Percentiles rank a stretch among this genome's conserved stretches.
Conservation (phyloP, 2,113 vertebrate genomes). For the Malurus elegans region DNA sequence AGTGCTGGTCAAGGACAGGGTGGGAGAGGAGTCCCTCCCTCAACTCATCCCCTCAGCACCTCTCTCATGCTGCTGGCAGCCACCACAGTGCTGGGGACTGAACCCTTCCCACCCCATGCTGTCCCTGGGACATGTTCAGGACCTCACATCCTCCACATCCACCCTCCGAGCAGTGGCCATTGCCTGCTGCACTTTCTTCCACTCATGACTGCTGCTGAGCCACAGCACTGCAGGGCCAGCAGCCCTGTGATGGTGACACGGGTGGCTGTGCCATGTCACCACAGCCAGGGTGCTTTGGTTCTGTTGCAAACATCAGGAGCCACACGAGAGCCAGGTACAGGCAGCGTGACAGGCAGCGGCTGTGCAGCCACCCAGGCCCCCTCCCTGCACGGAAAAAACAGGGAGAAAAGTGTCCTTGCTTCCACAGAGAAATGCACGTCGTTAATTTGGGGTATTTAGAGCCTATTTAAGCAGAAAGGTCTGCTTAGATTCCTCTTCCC, state of each 20-base stretch:
- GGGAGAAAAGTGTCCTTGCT: not conserved
- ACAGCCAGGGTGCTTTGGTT: not conserved
- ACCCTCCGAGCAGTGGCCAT: not conserved
- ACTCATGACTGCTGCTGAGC: not conserved
- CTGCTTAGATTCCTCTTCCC: constrained; percentile 16
- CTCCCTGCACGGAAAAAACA: not conserved
- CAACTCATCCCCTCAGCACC: accelerated
- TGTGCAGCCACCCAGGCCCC: not conserved
- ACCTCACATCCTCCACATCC: not conserved
- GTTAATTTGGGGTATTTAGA: constrained; percentile 54
- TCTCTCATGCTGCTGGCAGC: not conserved
- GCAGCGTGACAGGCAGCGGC: accelerated
- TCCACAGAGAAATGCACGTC: not conserved
- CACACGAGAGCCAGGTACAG: accelerated
- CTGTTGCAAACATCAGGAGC: not conserved
- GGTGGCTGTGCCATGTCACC: accelerated
- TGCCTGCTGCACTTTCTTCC: accelerated
- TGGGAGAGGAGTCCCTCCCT: not conserved
- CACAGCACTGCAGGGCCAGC: accelerated
- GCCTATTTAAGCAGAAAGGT: constrained; percentile 46
- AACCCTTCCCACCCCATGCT: not conserved
- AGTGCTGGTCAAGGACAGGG: not conserved
- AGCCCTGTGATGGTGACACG: accelerated
- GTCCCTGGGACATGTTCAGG: accelerated
- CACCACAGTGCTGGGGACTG: not conserved